Conservation (phyloP, 2,113 vertebrate species). For the Meleagris gallopavo region DNA sequence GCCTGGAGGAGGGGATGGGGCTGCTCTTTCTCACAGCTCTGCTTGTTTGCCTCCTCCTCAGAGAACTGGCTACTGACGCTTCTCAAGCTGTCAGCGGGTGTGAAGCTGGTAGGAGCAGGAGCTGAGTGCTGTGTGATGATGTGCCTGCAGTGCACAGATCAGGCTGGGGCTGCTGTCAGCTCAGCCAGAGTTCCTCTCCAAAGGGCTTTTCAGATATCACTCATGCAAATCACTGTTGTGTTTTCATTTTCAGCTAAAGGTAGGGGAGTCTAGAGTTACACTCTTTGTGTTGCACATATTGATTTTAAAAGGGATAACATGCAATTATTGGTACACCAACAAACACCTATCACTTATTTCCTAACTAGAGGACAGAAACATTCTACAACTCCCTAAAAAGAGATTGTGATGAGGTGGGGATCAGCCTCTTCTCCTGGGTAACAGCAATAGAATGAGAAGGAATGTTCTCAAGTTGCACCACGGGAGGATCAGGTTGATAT, state of each 20-base stretch:
- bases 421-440: too few species aligned
- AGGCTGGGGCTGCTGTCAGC: fast-evolving
- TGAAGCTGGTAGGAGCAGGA: background rate
- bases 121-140: background rate
- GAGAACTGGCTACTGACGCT: background rate
- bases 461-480: too few species aligned
- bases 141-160: background rate
- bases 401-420: too few species aligned
- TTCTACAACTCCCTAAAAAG: too few species aligned
- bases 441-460: too few species aligned
- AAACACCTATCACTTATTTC: background rate
- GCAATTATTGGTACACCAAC: background rate
- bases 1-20: background rate
- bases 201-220: background rate
- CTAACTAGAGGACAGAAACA: background rate
- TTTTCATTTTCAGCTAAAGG: background rate
- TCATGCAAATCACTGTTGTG: background rate
- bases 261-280: background rate
- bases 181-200: background rate
- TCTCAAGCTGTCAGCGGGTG: fast-evolving
- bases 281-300: background rate
- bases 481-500: too few species aligned
- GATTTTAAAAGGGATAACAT: background rate
- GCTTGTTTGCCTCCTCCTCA: background rate
- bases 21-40: background rate